Evolutionary conservation across 2,113 vertebrate species (phyloP), one percentile per base, ranked within the genome.

Genomic region (Prionailurus viverrinus): DNA sequence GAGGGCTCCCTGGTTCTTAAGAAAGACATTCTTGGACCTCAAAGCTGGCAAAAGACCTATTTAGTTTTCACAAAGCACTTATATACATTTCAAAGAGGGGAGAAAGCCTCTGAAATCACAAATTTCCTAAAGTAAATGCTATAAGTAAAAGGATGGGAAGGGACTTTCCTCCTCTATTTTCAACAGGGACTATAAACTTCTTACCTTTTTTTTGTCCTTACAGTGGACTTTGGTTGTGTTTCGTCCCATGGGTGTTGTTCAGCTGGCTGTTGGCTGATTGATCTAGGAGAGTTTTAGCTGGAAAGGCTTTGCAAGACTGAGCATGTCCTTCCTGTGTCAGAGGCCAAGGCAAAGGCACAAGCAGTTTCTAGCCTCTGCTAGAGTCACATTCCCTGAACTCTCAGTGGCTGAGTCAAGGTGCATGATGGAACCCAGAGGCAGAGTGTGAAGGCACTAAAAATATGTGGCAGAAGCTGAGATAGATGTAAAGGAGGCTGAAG

Each of bases 341-440:
- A 36, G 36, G 36, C 36, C 36, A 36, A 36, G 36, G 48, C 8
- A 11, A 15, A 0, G 1, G 10, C 1, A 2, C 29, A 27, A 5
- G 51, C 3, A 33, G 41, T 6, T 63, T 55, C 2, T 16, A 8
- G 19, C 12, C 33, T 48, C 58, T 55, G 3, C 23, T n/a, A 4
- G 23, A 10, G 45, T 45, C 36, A 36, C 1, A 2, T 13, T 51
- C 3, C n/a, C 33, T 80, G 1, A 12, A 15, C 45, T 84, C 4
- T 66, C 36, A 74, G 2, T 78, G 89, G 33, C 36, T 12, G 9
- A 14, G 7, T 16, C 3, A 13, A 33, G 92, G 91, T 31, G 27
- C 7, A 0, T 15, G n/a, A 48, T 10, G 4, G 19, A 36, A 33
- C 13, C 36, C 58, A 2, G 23, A 29, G 16, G 29, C 48, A 91